Conservation (phyloP, 2,113 vertebrate genomes). For the Xenopus borealis region DNA sequence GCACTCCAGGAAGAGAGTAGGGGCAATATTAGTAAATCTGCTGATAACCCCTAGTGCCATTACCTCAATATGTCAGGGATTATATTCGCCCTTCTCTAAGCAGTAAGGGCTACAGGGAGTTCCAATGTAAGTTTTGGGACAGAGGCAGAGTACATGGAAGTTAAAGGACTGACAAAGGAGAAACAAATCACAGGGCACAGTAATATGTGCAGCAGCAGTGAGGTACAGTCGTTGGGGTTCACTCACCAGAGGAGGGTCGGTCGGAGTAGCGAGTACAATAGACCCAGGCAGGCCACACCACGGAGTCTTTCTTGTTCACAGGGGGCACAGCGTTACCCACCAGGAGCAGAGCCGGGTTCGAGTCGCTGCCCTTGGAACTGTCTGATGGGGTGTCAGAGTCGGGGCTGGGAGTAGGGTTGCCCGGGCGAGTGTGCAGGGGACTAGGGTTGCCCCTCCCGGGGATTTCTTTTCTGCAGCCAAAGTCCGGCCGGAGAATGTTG, state of each 20-base stretch:
- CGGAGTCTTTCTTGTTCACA: conserved; percentile 71
- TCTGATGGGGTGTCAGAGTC: conserved; percentile 83
- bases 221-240: conserved; percentile 26
- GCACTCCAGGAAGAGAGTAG: too few species aligned
- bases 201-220: too few species aligned
- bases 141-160: too few species aligned
- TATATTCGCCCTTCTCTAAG: too few species aligned
- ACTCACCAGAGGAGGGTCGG: conserved; percentile 97
- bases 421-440: conserved; percentile 70
- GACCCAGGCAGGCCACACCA: conserved; percentile 96
- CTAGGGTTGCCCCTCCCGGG: conserved; percentile 81
- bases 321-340: conserved; percentile 75
- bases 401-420: conserved; percentile 72
- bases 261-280: conserved; percentile 97
- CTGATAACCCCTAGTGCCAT: too few species aligned
- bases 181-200: too few species aligned
- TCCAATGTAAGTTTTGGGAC: too few species aligned
- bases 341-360: conserved; percentile 75
- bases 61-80: too few species aligned
- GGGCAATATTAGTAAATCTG: too few species aligned
- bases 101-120: too few species aligned
- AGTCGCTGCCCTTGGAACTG: conserved; percentile 80
- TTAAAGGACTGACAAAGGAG: too few species aligned
- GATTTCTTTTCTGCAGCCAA: conserved; percentile 86
- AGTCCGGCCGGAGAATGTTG: conserved; percentile 92